Evolutionary conservation across 2,888 invertebrate genomes (phyloP).

Genomic region (Galerucella pusilla): DNA sequence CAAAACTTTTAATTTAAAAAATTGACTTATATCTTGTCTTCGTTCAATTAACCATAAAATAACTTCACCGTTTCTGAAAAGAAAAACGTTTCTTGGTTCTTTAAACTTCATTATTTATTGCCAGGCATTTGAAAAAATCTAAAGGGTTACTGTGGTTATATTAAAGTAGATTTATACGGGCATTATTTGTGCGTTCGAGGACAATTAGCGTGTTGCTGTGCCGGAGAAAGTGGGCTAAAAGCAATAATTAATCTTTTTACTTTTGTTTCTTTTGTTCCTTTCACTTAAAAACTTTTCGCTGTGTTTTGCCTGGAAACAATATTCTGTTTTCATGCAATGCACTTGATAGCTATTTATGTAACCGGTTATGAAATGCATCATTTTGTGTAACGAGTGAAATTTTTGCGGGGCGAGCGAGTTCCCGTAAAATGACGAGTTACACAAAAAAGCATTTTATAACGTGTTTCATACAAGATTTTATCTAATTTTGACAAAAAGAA

Average conservation of each 20-base stretch:
- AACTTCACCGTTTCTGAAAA: not conserved
- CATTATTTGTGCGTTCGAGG: constrained; percentile 28
- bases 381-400: no score
- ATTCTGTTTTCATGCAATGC: not conserved
- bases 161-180: constrained; percentile 26
- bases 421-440: no score
- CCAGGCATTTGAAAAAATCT: not conserved
- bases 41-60: not conserved
- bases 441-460: no score
- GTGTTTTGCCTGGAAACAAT: constrained; percentile 8
- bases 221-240: constrained; percentile 26
- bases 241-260: constrained; percentile 33
- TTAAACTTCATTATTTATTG: not conserved
- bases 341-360: no score
- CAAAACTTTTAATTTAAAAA: no score
- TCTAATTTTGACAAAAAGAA: no score
- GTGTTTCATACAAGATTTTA: no score
- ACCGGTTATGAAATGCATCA: no score
- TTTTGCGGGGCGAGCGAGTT: no score
- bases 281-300: not conserved
- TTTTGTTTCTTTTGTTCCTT: constrained; percentile 18
- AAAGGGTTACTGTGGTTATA: constrained; percentile 24
- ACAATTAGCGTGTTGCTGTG: constrained; percentile 24
- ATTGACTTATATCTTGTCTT: no score
- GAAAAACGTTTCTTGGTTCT: not conserved